Evolutionary conservation across 2,113 vertebrate genomes (phyloP), one percentile per base, ranked within the genome.

Genomic region (Sphaerodactylus townsendi): DNA sequence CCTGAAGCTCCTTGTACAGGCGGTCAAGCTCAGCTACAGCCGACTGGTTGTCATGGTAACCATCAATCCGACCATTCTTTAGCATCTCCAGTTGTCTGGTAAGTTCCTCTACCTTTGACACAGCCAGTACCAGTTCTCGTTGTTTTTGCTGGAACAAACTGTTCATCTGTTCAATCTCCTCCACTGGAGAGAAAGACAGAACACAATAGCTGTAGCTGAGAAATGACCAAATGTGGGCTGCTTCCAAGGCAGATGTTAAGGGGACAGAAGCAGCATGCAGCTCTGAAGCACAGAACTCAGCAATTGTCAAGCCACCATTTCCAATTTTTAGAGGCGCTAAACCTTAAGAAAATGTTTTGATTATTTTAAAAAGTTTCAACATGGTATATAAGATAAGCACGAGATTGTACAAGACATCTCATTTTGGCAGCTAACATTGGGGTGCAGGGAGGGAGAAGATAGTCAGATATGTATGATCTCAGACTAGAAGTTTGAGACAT

Each of bases 101-200:
- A 64, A 99, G 97, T 28, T 99, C 98, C 81, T 99, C 98, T 3
- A 99, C 99, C 89, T 98, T 98, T 4, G 98, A 96, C 37, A 97
- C 97, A 0, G 98, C 98, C 93, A 97, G 95, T 70, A 98, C 97
- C 39, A 99, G 92, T 92, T 99, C 98, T 80, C 97, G 97, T 94
- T 99, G 98, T 92, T 99, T 99, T 86, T 98, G 98, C 96, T 98
- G 98, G 96, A 99, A 99, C 91, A 99, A 91, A 87, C 96, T 98
- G 93, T 98, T 99, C 98, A 99, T 99, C 95, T 99, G 98, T 79
- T 99, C 98, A 37, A 99, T 99, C 92, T 99, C 98, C 85, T 99
- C 98, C 94, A 99, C 99, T 99, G 91, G 28, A 92, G 23, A 53
- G 86, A 80, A 85, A 44, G 48, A 92, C 80, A 79, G 37, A 91